These are phyloP conservation scores for Caenorhabditis panamensis DNA, from an alignment of 2,888 invertebrate genomes.

Conservation along the genomic window DNA sequence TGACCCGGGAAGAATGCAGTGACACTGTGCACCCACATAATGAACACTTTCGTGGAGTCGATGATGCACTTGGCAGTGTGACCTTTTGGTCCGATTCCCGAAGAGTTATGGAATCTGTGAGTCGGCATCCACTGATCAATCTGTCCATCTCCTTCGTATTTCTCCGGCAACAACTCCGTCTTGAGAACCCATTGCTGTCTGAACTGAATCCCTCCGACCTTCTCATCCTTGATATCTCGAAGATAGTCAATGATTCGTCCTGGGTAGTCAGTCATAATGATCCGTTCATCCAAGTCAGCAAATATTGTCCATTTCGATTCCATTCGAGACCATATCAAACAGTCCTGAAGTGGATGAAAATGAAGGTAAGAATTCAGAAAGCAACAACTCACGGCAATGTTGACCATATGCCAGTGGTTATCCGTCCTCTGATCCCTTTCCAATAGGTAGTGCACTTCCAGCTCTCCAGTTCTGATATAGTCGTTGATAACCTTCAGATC, in stretches of 20 bases:
- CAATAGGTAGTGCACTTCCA: slow-evolving; percentile 24
- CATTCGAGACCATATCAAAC: slow-evolving; percentile 3
- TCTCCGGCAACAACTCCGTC: slow-evolving; percentile 35
- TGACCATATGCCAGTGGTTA: slow-evolving; percentile 33
- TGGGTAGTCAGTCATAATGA: slow-evolving; percentile 41
- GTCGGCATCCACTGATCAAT: slow-evolving; percentile 52
- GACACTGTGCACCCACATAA: slow-evolving; percentile 39
- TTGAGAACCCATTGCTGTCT: slow-evolving; percentile 58
- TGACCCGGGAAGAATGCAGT: slow-evolving; percentile 37
- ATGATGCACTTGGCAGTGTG: slow-evolving; percentile 57
- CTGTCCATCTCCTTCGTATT: slow-evolving; percentile 22
- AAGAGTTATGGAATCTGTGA: slow-evolving; percentile 46
- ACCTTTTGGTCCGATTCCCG: slow-evolving; percentile 24
- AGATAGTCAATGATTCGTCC: slow-evolving; percentile 39
- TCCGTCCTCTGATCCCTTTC: slow-evolving; percentile 21
- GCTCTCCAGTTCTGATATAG: slow-evolving; percentile 49
- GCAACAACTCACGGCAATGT: slow-evolving; percentile 25
- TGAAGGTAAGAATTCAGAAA: no score
- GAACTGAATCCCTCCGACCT: slow-evolving; percentile 29
- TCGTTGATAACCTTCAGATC: slow-evolving; percentile 30
- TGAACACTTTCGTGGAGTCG: slow-evolving; percentile 43
- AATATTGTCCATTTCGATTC: slow-evolving; percentile 49
- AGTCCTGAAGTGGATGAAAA: slow-evolving; percentile 18
- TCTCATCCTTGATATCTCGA: slow-evolving; percentile 4
- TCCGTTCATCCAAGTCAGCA: slow-evolving; percentile 46